Percentiles rank a stretch among this genome's conserved stretches.
Conservation (phyloP, 2,888 invertebrate species). For the Polydrusus tereticollis region DNA sequence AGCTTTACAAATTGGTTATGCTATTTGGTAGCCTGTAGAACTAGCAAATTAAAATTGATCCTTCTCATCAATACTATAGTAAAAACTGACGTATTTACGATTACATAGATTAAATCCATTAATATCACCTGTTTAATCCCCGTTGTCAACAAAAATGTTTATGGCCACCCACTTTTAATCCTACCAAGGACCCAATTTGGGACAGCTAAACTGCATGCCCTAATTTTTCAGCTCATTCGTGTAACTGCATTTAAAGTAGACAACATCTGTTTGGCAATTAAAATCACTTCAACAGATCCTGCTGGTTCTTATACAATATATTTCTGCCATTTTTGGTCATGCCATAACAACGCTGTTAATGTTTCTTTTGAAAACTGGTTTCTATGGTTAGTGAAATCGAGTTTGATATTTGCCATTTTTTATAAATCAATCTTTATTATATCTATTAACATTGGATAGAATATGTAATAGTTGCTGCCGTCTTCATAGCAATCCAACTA, state of each 20-base stretch:
- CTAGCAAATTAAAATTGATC: background rate
- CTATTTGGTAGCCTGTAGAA: background rate
- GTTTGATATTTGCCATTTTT: background rate
- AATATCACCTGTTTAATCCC: background rate
- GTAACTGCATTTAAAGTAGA: background rate
- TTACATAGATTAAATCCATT: background rate
- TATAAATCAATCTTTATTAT: background rate
- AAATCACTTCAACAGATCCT: slow-evolving; percentile 10
- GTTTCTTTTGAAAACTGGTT: slow-evolving; percentile 24
- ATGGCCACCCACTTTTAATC: background rate
- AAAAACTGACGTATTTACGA: background rate
- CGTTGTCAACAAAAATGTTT: background rate
- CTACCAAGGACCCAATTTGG: background rate
- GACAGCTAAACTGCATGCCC: background rate
- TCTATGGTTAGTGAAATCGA: slow-evolving; percentile 3
- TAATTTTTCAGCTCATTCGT: background rate
- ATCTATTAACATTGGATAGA: too few species aligned
- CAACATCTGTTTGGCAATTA: slow-evolving; percentile 15
- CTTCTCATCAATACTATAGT: background rate
- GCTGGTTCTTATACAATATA: slow-evolving; percentile 18
- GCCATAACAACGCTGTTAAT: background rate
- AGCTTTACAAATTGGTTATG: too few species aligned
- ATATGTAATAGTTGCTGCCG: too few species aligned
- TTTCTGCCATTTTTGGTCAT: slow-evolving; percentile 24
- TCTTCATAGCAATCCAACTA: too few species aligned